Evolutionary conservation across 2,797 vertebrate genomes (phyloP), one percentile per base, ranked within the genome.

Genomic region (Dipus sagitta): DNA sequence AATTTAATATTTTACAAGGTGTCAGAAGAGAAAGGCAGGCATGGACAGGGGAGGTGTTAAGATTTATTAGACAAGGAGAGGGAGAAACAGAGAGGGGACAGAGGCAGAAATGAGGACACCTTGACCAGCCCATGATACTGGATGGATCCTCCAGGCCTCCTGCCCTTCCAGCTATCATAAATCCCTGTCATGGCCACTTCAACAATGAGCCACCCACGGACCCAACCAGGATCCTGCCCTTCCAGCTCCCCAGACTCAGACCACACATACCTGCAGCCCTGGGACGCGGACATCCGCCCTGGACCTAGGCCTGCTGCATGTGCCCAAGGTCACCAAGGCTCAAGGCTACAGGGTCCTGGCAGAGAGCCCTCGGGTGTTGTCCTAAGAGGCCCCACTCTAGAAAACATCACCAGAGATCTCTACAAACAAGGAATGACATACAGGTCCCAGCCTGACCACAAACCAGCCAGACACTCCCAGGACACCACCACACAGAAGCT

Each of bases 191-290:
- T n/a, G 14, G 5, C 20, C 11, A 28, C 0, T 1, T 4, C 4
- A 1, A 2, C 20, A 14, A 17, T 4, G 82, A n/a, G 95, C 42
- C 96, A 98, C 2, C 97, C 98, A 47, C 97, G 98, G 97, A 98
- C 98, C 0, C 98, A 98, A 97, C 98, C 65, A 96, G 86, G 96
- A 98, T 99, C 97, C 98, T 98, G 0, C 98, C 97, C 97, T 99
- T 99, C 24, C 98, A 98, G 2, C 98, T 99, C 83, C 99, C 98
- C 0, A 96, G 97, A 71, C 96, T 98, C 75, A 93, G 97, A 9
- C 14, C 54, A 90, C 28, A 85, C 38, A 75, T 83, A 52, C 96
- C 24, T 2, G 6, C 0, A 0, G 15, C 28, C 9, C 0, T 62
- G 76, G 15, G 1, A 75, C 60, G 5, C 2, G 3, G 17, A 38